A percentile compares a stretch with the other conserved stretches of the same genome.
These are phyloP conservation scores for Tenebrosternarchus preto DNA, from an alignment of 2,113 vertebrate genomes.

Conservation along the genomic window DNA sequence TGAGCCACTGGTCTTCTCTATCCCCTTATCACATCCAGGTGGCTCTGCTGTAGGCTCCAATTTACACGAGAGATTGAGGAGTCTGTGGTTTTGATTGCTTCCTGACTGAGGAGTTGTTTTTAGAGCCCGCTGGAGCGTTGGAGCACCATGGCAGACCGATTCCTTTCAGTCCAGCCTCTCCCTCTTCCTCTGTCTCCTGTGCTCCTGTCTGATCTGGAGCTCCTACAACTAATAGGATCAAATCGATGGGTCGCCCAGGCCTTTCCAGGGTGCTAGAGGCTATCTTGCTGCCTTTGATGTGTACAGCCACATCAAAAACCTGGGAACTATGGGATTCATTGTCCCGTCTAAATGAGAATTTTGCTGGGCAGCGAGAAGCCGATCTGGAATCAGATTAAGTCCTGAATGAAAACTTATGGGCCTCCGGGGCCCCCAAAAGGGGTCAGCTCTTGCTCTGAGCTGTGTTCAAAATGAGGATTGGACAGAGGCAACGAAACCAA, in stretches of 20 bases:
- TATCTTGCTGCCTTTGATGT: slow-evolving; percentile 15
- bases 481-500: slow-evolving; percentile 28
- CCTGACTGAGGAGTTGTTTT: slow-evolving; percentile 39
- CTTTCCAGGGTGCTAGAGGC: slow-evolving; percentile 2
- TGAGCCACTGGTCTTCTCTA: slow-evolving; percentile 9
- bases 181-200: slow-evolving; percentile 19
- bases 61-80: slow-evolving; percentile 26
- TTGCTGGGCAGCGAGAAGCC: not conserved
- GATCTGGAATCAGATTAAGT: slow-evolving; percentile 21
- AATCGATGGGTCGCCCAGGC: slow-evolving; percentile 12
- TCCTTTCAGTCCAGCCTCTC: slow-evolving; percentile 9
- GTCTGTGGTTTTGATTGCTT: slow-evolving; percentile 27
- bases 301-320: not conserved
- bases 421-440: slow-evolving; percentile 6
- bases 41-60: slow-evolving; percentile 17
- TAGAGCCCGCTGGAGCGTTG: slow-evolving; percentile 4
- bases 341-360: slow-evolving; percentile 23
- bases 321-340: slow-evolving; percentile 19
- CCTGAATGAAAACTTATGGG: slow-evolving; percentile 30
- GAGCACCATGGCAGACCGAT: slow-evolving; percentile 19
- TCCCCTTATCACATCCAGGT: slow-evolving; percentile 28
- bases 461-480: slow-evolving; percentile 10
- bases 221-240: slow-evolving; percentile 41
- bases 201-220: slow-evolving; percentile 30
- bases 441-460: slow-evolving; percentile 22